Percentiles rank a stretch among this genome's conserved stretches.
Conservation (phyloP, 1,140 invertebrate species). For the Temnothorax curvispinosus region DNA sequence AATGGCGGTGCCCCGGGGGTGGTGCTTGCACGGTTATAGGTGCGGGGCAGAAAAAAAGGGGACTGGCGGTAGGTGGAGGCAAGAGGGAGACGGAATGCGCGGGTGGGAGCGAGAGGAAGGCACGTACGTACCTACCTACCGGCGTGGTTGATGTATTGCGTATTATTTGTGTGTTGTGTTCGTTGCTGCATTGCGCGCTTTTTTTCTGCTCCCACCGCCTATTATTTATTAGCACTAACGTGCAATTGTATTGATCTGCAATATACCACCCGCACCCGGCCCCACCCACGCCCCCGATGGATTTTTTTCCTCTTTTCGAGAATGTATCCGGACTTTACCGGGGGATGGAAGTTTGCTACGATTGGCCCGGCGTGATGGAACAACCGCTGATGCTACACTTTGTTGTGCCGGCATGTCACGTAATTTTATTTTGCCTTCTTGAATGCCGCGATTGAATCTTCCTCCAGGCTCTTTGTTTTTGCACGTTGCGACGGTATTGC, state of each 20-base stretch:
- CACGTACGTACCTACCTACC: constrained; percentile 81
- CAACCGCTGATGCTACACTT: constrained; percentile 81
- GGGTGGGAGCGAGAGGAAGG: constrained; percentile 67
- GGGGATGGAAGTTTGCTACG: constrained; percentile 83
- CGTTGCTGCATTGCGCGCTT: constrained; percentile 85
- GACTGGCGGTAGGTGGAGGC: constrained; percentile 78
- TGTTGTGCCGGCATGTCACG: constrained; percentile 64
- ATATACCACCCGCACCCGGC: constrained; percentile 83
- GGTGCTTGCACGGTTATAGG: constrained; percentile 84
- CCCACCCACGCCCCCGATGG: constrained; percentile 80
- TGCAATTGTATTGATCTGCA: constrained; percentile 87
- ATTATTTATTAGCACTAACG: constrained; percentile 87
- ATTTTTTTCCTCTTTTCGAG: constrained; percentile 85
- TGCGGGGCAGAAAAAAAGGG: constrained; percentile 83
- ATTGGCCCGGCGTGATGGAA: constrained; percentile 83
- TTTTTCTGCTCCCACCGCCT: constrained; percentile 86
- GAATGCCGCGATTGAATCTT: constrained; percentile 64
- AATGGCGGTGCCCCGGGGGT: constrained; percentile 85
- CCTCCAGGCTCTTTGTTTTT: constrained; percentile 60
- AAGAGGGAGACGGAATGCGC: constrained; percentile 73
- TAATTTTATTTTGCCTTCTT: constrained; percentile 67
- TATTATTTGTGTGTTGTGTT: constrained; percentile 86
- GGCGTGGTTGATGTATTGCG: constrained; percentile 85
- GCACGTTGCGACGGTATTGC: constrained; percentile 56
- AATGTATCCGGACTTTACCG: constrained; percentile 85